Evolutionary conservation across 2,888 invertebrate species (phyloP), one percentile per base, ranked within the genome.

Genomic region (Cosmia pyralina): DNA sequence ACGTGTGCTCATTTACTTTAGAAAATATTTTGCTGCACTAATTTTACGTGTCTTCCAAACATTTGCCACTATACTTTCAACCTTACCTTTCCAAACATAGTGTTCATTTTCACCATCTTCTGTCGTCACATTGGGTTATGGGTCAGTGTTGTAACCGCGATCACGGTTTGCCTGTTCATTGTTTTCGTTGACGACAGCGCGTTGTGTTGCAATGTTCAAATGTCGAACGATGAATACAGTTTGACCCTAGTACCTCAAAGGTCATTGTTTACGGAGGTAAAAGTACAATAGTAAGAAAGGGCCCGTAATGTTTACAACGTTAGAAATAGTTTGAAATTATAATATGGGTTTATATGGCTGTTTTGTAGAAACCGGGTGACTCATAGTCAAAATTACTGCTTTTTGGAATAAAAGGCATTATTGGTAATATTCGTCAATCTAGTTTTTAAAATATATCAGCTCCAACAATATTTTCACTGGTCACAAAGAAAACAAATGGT

Each of bases 151-250:
- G 86, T 75, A 82, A 81, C 80, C 60, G 11, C 64, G 75, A 78
- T 83, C 68, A 71, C 64, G 85, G 74, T 72, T 77, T 78, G 86
- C 81, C 78, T 83, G 71, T 85, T 85, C 83, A 87, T 87, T 87
- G 87, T 87, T 87, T 87, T 87, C 83, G 79, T 77, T 83, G 80
- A 80, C 86, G 75, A 84, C 82, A 66, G 75, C 69, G 62, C 60
- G 72, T 55, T 71, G 60, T 85, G 86, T 85, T 67, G 82, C 70
- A 82, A 83, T 75, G 70, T 80, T 82, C 68, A 84, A 87, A 84
- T 79, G 80, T 81, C 82, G 77, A 81, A 80, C 74, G 83, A 77
- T 76, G 84, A 77, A 77, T 84, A 77, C 55, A 64, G 58, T 62
- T 58, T 84, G 82, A 87, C 85, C 86, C 80, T 62, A 72, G 62